A percentile compares a stretch with the other conserved stretches of the same genome.
phyloP scores from a whole-genome alignment of 1,140 invertebrate species.

The Kradibia gibbosae region DNA sequence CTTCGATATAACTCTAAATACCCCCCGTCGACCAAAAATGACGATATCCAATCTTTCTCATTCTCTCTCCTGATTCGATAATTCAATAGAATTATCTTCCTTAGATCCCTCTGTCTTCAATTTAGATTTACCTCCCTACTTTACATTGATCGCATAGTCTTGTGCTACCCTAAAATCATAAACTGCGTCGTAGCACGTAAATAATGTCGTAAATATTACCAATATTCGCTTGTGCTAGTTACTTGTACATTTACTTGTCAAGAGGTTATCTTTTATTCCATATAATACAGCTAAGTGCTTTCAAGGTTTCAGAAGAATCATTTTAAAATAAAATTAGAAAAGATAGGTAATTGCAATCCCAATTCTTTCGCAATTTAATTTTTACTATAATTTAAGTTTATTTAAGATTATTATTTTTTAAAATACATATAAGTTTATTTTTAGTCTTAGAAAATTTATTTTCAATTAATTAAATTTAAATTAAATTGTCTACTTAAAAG shows the following conservation, averaged over 20 bases:
- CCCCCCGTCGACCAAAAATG: conserved; percentile 7
- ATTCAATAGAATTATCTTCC: conserved; percentile 28
- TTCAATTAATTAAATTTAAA: too few species aligned
- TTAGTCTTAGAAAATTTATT: too few species aligned
- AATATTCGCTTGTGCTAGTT: background rate
- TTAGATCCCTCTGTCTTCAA: background rate
- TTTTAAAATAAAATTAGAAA: background rate
- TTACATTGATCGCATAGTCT: background rate
- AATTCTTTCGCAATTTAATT: too few species aligned
- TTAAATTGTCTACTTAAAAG: too few species aligned
- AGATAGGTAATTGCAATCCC: too few species aligned
- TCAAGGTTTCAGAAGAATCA: background rate
- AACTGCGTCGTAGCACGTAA: background rate
- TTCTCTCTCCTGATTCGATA: background rate
- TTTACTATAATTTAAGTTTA: too few species aligned
- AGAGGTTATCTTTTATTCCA: background rate
- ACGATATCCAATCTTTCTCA: background rate
- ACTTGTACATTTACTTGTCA: background rate
- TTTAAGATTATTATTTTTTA: too few species aligned
- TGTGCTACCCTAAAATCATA: conserved; percentile 6
- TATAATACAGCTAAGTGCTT: background rate
- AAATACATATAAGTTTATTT: too few species aligned
- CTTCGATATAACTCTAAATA: background rate
- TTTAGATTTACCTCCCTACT: background rate
- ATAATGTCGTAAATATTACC: conserved; percentile 31